Conservation (phyloP, 2,797 vertebrate genomes). For the Sebastes hubbsi region DNA sequence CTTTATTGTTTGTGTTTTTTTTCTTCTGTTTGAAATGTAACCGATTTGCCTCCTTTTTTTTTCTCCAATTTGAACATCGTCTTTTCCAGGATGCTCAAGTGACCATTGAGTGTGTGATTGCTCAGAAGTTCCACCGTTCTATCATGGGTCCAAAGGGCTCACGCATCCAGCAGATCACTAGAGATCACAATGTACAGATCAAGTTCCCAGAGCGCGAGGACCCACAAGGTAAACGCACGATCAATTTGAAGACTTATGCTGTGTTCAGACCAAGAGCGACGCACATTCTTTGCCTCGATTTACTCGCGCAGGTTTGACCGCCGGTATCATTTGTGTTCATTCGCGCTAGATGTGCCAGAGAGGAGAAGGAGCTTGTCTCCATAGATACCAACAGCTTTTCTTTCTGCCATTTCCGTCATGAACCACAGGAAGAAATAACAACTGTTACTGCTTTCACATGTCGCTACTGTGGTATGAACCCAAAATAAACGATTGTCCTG, state of each 20-base stretch:
- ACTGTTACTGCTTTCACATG: no score
- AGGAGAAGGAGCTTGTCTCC: no score
- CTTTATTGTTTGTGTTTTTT: background rate
- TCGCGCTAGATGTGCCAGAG: no score
- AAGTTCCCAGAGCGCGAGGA: slow-evolving; percentile 99
- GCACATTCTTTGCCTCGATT: no score
- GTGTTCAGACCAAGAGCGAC: no score
- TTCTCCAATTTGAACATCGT: background rate
- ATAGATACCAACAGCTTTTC: no score
- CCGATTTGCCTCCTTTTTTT: background rate
- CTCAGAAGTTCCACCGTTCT: slow-evolving; percentile 95
- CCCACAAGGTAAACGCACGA: slow-evolving; percentile 65
- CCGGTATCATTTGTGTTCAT: no score
- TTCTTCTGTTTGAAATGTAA: background rate
- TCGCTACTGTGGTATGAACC: no score
- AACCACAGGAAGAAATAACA: no score
- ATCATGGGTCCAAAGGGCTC: slow-evolving; percentile 99
- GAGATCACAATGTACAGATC: slow-evolving; percentile 94
- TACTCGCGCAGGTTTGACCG: no score
- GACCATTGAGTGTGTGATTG: slow-evolving; percentile 93
- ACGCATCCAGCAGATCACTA: slow-evolving; percentile 96
- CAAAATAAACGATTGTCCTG: no score
- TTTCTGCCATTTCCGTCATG: no score
- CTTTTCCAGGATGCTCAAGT: slow-evolving; percentile 93
- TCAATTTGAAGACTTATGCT: background rate